Conservation (phyloP, 2,113 vertebrate species). For the Pseudorasbora parva region DNA sequence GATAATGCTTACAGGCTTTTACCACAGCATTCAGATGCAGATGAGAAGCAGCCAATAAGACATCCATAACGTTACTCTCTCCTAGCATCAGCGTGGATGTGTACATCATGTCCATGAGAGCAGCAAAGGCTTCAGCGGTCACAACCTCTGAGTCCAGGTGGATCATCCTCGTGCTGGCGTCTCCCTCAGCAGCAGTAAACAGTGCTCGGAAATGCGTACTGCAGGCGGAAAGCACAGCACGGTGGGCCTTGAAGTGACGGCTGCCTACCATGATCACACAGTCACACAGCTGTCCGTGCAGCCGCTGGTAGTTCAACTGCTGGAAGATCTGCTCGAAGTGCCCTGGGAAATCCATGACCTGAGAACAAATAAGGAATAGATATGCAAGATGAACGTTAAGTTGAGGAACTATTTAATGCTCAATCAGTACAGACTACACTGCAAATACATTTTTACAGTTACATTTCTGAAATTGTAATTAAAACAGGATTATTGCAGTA, state of each 20-base stretch:
- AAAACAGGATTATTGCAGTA: no score
- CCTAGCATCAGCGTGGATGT: conserved; percentile 96
- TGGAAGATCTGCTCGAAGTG: conserved; percentile 98
- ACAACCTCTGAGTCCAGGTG: conserved; percentile 97
- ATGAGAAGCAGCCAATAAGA: conserved; percentile 94
- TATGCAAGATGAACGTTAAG: not conserved
- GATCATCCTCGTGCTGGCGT: conserved; percentile 95
- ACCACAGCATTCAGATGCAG: conserved; percentile 95
- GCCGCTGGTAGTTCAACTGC: conserved; percentile 94
- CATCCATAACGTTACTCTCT: conserved; percentile 98
- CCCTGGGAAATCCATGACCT: conserved; percentile 97
- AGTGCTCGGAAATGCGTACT: conserved; percentile 96
- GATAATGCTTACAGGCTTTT: conserved; percentile 97
- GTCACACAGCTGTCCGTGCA: conserved; percentile 94
- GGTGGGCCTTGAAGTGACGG: conserved; percentile 95
- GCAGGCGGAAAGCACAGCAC: conserved; percentile 92
- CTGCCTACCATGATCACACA: conserved; percentile 94
- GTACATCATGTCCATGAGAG: conserved; percentile 98
- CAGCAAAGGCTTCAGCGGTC: conserved; percentile 94
- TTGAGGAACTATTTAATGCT: not conserved
- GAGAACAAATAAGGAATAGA: conserved; percentile 31
- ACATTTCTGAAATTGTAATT: no score
- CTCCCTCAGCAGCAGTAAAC: conserved; percentile 92
- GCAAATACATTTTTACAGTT: no score
- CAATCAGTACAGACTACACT: not conserved